Percentiles rank a stretch among this genome's conserved stretches.
Conservation (phyloP, 2,888 invertebrate genomes). For the Nebria salina region DNA sequence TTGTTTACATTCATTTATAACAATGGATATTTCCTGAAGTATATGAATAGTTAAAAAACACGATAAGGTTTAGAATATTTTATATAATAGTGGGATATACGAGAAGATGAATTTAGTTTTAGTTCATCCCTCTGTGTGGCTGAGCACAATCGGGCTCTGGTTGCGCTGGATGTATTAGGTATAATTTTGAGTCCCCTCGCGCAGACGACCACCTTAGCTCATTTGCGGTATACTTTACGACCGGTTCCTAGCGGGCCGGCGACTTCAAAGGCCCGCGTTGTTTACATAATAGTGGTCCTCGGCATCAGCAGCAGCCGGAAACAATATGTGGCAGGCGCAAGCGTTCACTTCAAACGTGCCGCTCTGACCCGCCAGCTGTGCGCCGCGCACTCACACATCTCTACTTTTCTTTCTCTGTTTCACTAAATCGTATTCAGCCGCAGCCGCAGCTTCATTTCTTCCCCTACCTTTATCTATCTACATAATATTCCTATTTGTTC, state of each 20-base stretch:
- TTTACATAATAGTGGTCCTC: slow-evolving; percentile 77
- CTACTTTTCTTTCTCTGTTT: slow-evolving; percentile 12
- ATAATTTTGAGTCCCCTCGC: slow-evolving; percentile 5
- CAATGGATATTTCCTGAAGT: too few relatives aligned
- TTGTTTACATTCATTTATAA: too few relatives aligned
- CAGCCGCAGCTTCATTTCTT: background rate
- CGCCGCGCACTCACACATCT: slow-evolving; percentile 34
- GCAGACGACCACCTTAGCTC: slow-evolving; percentile 50
- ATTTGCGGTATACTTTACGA: slow-evolving; percentile 63
- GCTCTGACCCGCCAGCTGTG: slow-evolving; percentile 56
- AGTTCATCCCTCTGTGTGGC: too few relatives aligned
- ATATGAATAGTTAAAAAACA: too few relatives aligned
- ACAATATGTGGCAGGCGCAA: slow-evolving; percentile 63
- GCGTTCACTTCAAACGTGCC: slow-evolving; percentile 62
- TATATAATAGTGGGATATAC: too few relatives aligned
- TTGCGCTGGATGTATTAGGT: slow-evolving; percentile 11
- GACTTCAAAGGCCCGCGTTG: slow-evolving; percentile 72
- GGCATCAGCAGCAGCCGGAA: slow-evolving; percentile 66
- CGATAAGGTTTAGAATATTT: too few relatives aligned
- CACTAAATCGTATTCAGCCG: background rate
- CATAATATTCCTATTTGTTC: too few relatives aligned
- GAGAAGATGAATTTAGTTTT: background rate
- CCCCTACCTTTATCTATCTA: background rate
- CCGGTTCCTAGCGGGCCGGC: slow-evolving; percentile 61
- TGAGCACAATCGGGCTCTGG: background rate